A percentile compares a stretch with the other conserved stretches of the same genome.
Evolutionary conservation across 2,113 vertebrate species (phyloP).

Genomic region (Triplophysa tibetana): DNA sequence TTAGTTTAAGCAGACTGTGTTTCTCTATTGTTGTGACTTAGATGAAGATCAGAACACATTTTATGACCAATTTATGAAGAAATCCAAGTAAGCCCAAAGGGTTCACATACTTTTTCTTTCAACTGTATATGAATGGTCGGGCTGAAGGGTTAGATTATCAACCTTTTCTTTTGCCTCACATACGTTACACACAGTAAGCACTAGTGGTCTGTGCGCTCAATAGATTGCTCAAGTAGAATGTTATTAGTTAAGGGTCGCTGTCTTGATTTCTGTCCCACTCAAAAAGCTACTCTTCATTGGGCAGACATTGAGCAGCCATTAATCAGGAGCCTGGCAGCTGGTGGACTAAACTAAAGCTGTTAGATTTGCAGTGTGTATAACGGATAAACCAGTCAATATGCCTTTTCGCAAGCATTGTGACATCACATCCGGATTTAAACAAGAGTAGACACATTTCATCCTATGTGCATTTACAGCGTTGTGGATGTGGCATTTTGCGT

Average conservation of each 20-base stretch:
- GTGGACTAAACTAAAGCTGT: constrained; percentile 70
- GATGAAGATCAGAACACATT: too few relatives aligned
- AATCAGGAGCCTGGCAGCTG: constrained; percentile 78
- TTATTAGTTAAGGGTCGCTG: constrained; percentile 78
- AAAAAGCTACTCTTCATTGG: constrained; percentile 74
- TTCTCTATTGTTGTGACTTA: too few relatives aligned
- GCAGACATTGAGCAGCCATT: constrained; percentile 71
- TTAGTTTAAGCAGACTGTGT: too few relatives aligned
- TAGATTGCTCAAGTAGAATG: constrained; percentile 76
- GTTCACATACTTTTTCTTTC: too few relatives aligned
- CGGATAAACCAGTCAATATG: constrained; percentile 1
- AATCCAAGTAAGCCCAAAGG: too few relatives aligned
- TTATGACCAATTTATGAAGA: too few relatives aligned
- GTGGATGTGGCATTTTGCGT: too few relatives aligned
- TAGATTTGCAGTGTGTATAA: constrained; percentile 41
- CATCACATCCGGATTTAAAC: not conserved
- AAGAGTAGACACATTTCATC: too few relatives aligned
- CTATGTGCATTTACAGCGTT: too few relatives aligned
- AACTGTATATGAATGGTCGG: constrained; percentile 35
- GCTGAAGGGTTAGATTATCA: constrained; percentile 49
- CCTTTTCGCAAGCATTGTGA: constrained; percentile 1
- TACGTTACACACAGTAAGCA: constrained; percentile 52
- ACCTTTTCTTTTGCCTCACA: constrained; percentile 63
- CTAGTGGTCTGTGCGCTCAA: constrained; percentile 60
- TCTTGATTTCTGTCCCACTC: constrained; percentile 69